A percentile compares a stretch with the other conserved stretches of the same genome.
phyloP scores from a whole-genome alignment of 1,140 invertebrate species.

The Aricia agestis region DNA sequence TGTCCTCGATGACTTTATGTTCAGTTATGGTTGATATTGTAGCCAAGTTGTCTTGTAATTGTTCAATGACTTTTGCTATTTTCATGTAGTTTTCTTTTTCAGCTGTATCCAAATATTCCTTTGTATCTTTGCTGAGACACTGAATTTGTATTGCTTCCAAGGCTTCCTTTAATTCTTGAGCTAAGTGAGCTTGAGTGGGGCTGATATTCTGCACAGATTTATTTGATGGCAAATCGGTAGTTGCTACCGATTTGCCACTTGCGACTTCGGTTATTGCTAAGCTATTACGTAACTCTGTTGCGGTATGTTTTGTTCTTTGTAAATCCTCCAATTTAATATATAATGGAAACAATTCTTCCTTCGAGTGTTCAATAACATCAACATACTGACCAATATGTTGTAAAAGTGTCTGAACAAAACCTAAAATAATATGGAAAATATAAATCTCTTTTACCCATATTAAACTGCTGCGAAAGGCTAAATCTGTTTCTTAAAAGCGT shows the following conservation, averaged over 20 bases:
- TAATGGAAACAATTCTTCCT: neutral
- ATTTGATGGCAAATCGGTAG: neutral
- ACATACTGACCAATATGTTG: neutral
- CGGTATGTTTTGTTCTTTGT: neutral
- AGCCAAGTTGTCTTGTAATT: neutral
- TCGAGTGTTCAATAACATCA: neutral
- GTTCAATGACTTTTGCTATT: neutral
- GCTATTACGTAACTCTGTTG: neutral
- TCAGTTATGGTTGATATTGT: neutral
- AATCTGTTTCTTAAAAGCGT: no score
- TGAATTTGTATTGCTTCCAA: constrained; percentile 1
- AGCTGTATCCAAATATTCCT: neutral
- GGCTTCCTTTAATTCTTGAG: neutral
- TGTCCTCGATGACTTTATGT: neutral
- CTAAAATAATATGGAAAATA: neutral
- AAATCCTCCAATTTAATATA: constrained; percentile 18
- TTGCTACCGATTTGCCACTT: no score
- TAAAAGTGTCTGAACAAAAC: neutral
- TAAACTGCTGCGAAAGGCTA: no score
- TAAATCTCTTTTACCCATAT: neutral
- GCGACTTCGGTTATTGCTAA: neutral
- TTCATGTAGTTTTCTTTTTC: neutral
- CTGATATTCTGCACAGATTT: neutral
- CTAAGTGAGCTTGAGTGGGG: neutral
- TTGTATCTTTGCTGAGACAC: neutral